Percentiles rank a stretch among this genome's conserved stretches.
Conservation (phyloP, 2,888 invertebrate species). For the Drosophila suboccidentalis region DNA sequence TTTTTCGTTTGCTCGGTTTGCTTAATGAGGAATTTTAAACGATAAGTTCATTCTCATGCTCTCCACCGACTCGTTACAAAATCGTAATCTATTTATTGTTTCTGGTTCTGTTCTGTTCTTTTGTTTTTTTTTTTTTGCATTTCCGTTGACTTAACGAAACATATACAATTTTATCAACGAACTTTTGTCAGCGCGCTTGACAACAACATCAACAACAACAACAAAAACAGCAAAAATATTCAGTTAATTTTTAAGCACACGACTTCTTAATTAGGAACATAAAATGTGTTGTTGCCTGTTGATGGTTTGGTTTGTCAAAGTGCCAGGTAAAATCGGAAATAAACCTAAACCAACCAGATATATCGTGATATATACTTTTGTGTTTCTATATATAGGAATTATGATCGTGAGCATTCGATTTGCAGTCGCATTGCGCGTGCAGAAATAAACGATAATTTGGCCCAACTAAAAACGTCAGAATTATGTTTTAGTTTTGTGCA, state of each 20-base stretch:
- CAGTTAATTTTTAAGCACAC: constrained; percentile 32
- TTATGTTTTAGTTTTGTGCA: not conserved
- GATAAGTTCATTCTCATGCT: constrained; percentile 17
- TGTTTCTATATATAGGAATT: constrained; percentile 43
- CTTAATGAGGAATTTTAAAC: constrained; percentile 10
- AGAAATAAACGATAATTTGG: constrained; percentile 14
- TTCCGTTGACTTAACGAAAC: constrained; percentile 26
- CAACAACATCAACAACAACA: constrained; percentile 13
- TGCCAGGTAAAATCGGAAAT: constrained; percentile 68
- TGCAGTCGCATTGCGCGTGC: constrained; percentile 36
- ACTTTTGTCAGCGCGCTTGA: constrained; percentile 2
- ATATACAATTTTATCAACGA: constrained; percentile 34
- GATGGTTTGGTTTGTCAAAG: constrained; percentile 45
- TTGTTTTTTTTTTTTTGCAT: constrained; percentile 16
- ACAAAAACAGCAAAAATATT: not conserved
- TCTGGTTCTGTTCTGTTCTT: not conserved
- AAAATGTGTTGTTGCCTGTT: not conserved
- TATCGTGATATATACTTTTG: constrained; percentile 23
- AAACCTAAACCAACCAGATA: constrained; percentile 43
- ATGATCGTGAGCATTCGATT: constrained; percentile 60
- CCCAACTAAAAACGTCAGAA: not conserved
- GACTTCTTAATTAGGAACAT: constrained; percentile 36
- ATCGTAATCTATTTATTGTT: constrained; percentile 32
- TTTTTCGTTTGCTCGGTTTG: not conserved
- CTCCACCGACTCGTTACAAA: constrained; percentile 5